Evolutionary conservation across 2,797 vertebrate genomes (phyloP).

Genomic region (Siniperca obscura): DNA sequence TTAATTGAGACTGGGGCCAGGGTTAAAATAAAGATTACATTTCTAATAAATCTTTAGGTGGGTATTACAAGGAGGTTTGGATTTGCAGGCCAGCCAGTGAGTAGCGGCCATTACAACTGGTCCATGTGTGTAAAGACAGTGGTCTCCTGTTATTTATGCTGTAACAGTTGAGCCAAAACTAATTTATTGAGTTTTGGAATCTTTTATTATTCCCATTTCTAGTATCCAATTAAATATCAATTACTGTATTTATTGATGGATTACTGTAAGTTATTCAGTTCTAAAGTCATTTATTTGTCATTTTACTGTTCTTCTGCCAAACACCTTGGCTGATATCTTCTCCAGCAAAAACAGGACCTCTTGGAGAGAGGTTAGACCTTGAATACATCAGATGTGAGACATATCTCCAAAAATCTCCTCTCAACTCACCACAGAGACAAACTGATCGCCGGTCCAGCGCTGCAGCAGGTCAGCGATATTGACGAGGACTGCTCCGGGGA

Average conservation of each 20-base stretch:
- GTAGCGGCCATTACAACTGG: neutral
- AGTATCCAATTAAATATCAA: no score
- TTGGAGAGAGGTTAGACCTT: neutral
- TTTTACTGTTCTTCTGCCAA: neutral
- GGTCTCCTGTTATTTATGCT: neutral
- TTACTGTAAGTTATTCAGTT: neutral
- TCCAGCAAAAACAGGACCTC: neutral
- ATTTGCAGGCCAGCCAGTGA: neutral
- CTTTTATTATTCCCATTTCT: neutral
- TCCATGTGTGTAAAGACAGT: neutral
- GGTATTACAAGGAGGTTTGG: no score
- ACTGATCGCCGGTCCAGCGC: constrained; percentile 83
- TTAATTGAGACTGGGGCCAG: no score
- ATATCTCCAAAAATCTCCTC: neutral
- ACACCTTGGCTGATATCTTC: neutral
- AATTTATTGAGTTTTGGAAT: neutral
- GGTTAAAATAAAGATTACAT: no score
- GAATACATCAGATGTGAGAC: neutral
- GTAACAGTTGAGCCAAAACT: no score
- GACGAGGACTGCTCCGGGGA: constrained; percentile 80
- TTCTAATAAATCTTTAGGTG: no score
- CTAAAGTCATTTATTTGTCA: neutral
- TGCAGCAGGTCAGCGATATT: constrained; percentile 87
- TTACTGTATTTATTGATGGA: neutral
- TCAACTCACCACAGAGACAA: constrained; percentile 80